Evolutionary conservation across 2,888 invertebrate species (phyloP).

Genomic region (Drosophila mercatorum): DNA sequence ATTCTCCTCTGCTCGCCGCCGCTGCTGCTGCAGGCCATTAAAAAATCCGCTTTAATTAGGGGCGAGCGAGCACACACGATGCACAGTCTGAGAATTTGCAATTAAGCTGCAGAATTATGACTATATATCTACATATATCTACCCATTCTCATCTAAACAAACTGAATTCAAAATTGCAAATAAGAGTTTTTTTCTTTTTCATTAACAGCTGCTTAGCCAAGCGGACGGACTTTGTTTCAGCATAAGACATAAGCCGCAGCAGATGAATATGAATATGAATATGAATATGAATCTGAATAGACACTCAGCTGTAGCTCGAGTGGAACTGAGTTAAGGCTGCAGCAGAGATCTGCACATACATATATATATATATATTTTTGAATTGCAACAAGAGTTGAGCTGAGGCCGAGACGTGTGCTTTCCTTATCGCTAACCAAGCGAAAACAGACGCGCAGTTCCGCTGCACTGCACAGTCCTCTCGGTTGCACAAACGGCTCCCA

Average conservation of each 20-base stretch:
- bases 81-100: constrained; percentile 4
- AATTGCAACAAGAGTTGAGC: background rate
- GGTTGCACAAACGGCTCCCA: background rate
- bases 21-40: constrained; percentile 3
- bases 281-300: background rate
- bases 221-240: background rate
- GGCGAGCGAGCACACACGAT: background rate
- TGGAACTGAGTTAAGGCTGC: background rate
- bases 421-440: constrained; percentile 30
- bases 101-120: background rate
- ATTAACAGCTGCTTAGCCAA: constrained; percentile 3
- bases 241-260: background rate
- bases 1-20: background rate
- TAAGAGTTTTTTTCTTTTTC: background rate
- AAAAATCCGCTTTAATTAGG: constrained; percentile 5
- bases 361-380: background rate
- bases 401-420: background rate
- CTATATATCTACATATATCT: background rate
- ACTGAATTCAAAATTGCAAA: background rate
- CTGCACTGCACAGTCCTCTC: background rate
- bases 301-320: constrained; percentile 8
- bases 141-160: background rate
- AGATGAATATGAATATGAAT: background rate
- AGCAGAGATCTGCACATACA: background rate
- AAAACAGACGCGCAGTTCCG: constrained; percentile 13